Conservation (phyloP, 2,113 vertebrate species). For the Chrysochloris asiatica region DNA sequence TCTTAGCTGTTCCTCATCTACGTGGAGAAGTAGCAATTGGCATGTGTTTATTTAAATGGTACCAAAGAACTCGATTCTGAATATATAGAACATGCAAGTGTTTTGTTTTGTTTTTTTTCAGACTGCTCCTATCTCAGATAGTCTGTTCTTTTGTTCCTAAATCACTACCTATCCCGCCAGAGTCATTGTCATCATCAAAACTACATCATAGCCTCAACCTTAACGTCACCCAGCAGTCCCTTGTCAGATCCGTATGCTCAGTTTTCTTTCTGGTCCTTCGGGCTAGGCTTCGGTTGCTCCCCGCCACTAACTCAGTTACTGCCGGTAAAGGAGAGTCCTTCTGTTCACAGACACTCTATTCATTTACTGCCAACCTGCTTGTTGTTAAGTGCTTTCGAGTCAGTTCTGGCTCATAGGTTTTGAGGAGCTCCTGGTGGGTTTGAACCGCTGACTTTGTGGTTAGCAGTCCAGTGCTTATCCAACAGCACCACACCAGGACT, state of each 20-base stretch:
- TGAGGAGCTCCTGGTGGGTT: no score
- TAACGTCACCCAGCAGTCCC: background rate
- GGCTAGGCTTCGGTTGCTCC: background rate
- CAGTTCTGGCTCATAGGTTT: no score
- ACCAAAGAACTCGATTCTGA: background rate
- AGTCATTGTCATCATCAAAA: background rate
- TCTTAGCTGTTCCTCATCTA: constrained; percentile 10
- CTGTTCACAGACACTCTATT: rapidly evolving
- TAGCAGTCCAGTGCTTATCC: no score
- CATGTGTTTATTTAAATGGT: background rate
- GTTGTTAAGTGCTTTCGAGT: no score
- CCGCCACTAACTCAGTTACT: background rate
- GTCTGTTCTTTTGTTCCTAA: background rate
- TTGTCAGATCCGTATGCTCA: background rate
- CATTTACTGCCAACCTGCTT: background rate
- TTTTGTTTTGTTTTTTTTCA: background rate
- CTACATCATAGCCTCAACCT: background rate
- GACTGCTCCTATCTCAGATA: background rate
- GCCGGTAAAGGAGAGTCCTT: background rate
- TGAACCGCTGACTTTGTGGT: no score
- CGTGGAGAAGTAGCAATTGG: background rate
- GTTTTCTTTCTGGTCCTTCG: background rate
- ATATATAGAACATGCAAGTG: background rate
- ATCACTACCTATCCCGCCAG: background rate
- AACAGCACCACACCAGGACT: no score